These are phyloP conservation scores for Centropus bengalensis DNA, from an alignment of 2,113 vertebrate species.

Conservation along the genomic window DNA sequence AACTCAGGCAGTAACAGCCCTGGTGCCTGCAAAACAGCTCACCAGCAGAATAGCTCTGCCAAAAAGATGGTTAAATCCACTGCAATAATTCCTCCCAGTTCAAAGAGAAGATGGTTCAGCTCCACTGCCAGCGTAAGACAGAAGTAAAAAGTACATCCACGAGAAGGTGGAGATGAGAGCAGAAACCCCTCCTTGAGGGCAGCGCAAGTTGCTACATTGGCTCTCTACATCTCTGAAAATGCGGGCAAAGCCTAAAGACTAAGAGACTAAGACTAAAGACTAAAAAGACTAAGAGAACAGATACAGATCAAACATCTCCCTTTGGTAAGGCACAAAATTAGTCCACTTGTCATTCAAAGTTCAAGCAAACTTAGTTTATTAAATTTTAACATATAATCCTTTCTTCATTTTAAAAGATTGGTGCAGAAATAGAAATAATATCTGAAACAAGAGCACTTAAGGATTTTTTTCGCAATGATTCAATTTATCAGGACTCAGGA, in stretches of 20 bases:
- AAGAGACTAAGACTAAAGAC: too few relatives aligned
- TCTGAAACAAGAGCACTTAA: background rate
- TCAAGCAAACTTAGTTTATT: background rate
- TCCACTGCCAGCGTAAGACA: background rate
- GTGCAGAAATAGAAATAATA: background rate
- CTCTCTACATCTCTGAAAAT: background rate
- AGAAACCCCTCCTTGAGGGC: background rate
- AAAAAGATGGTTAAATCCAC: background rate
- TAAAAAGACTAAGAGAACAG: background rate
- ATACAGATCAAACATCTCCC: background rate
- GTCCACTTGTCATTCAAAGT: background rate
- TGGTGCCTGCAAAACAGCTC: rapidly evolving
- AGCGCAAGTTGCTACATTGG: background rate
- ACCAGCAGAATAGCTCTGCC: background rate
- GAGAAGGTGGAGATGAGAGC: background rate
- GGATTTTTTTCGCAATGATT: background rate
- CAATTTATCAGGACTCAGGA: background rate
- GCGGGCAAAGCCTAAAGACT: rapidly evolving
- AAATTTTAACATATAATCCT: background rate
- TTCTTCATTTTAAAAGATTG: background rate
- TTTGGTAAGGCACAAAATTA: background rate
- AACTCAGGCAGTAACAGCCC: background rate
- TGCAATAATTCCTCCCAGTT: background rate
- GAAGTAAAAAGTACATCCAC: background rate
- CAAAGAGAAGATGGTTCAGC: background rate